Evolutionary conservation across 2,888 invertebrate species (phyloP), one percentile per base, ranked within the genome.

Genomic region (Dermolepida albohirtum): DNA sequence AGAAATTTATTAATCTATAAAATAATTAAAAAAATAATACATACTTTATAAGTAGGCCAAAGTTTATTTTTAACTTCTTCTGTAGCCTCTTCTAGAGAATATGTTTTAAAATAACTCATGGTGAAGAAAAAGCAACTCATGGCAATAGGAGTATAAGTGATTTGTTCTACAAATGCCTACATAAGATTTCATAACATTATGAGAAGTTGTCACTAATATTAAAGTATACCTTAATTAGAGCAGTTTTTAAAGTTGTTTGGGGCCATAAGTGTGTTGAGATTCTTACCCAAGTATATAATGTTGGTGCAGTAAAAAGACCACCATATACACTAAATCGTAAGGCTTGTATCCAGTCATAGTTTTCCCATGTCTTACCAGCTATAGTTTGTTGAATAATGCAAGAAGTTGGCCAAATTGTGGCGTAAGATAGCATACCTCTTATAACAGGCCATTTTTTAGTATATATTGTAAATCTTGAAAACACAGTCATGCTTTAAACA

Each of bases 221-320:
- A 39, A 44, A 44, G n/a, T 64, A 82, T 73, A 91, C 92, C 87
- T 95, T 95, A 43, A 89, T 88, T 10, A 94, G 78, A 11, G 92
- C 92, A 71, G 89, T 89, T 78, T 86, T 87, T 44, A 94, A 78
- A 67, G 89, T 87, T 70, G 86, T 88, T 57, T 89, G 88, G 17
- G 94, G 94, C 91, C 93, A 93, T 81, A 94, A 85, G 63, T 87
- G 85, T 74, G 88, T 89, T n/a, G 93, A 91, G 59, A 93, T 81
- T 79, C 89, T 90, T 54, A 95, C 84, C 94, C 94, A 94, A 66
- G 88, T 87, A 77, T 92, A 94, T 0, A 94, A 82, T 5, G 92
- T 92, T 11, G 94, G 94, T 0, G 94, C 94, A 16, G 92, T 92
- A 81, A 91, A 93, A 54, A 91, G 87, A 7, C 91, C 89, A n/a